A percentile compares a stretch with the other conserved stretches of the same genome.
phyloP scores from a whole-genome alignment of 1,140 invertebrate species.

The Homalodisca vitripennis region DNA sequence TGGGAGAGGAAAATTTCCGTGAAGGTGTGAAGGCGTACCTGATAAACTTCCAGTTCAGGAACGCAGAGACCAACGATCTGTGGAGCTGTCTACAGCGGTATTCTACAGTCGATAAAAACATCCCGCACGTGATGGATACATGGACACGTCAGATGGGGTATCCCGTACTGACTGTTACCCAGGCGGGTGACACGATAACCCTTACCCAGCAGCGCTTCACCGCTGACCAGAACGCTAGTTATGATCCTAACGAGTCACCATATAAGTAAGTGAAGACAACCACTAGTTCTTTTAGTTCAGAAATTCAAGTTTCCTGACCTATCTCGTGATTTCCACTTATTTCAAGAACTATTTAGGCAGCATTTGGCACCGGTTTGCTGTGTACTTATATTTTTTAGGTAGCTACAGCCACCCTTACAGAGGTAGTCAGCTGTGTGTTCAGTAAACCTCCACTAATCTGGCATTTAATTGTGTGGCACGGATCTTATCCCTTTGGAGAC shows the following conservation, averaged over 20 bases:
- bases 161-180: slow-evolving; percentile 69
- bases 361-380: no score
- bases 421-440: no score
- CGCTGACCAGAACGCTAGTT: slow-evolving; percentile 58
- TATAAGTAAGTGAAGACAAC: slow-evolving; percentile 64
- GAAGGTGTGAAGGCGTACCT: slow-evolving; percentile 70
- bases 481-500: no score
- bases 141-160: slow-evolving; percentile 94
- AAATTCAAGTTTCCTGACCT: no score
- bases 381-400: no score
- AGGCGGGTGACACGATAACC: slow-evolving; percentile 53
- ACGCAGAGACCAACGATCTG: slow-evolving; percentile 79
- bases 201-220: slow-evolving; percentile 75
- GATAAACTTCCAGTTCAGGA: slow-evolving; percentile 64
- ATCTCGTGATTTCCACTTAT: no score
- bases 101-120: slow-evolving; percentile 39
- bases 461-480: no score
- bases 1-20: slow-evolving; percentile 72
- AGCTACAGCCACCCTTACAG: no score
- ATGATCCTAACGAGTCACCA: slow-evolving; percentile 53
- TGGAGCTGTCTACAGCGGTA: slow-evolving; percentile 61
- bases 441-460: no score
- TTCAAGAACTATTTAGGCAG: no score
- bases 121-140: slow-evolving; percentile 68
- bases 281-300: no score